A percentile compares a stretch with the other conserved stretches of the same genome.
Conservation (phyloP, 2,888 invertebrate genomes). For the Alsophila aescularia region DNA sequence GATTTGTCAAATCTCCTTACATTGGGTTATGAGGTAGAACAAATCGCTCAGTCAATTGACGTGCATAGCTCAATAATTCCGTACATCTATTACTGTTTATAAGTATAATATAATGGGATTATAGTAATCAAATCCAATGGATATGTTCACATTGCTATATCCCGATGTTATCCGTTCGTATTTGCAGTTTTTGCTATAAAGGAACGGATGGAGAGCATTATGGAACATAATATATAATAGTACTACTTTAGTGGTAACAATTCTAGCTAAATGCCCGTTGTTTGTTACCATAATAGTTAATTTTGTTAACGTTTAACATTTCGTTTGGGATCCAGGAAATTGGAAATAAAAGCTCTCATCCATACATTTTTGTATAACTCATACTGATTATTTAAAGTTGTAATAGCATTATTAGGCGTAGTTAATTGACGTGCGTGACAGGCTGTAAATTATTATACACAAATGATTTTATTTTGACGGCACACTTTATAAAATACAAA, state of each 20-base stretch:
- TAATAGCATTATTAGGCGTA: no score
- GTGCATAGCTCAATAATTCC: not conserved
- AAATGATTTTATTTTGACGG: no score
- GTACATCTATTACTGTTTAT: not conserved
- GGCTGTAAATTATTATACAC: no score
- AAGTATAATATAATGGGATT: conserved; percentile 2
- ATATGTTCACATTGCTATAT: conserved; percentile 8
- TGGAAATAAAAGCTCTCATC: no score
- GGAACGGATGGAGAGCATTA: not conserved
- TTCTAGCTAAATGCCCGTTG: not conserved
- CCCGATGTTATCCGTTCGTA: conserved; percentile 6
- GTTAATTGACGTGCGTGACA: no score
- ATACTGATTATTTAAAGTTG: no score
- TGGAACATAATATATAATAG: no score
- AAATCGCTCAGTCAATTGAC: not conserved
- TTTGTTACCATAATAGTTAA: not conserved
- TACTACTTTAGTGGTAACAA: not conserved
- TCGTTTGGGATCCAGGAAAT: no score
- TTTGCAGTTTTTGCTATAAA: conserved; percentile 12
- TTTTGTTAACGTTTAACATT: not conserved
- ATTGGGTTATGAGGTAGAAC: no score
- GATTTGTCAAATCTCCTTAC: no score
- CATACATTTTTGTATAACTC: no score
- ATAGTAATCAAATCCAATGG: conserved; percentile 14
- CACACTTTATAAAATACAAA: no score